Base-by-base conservation (phyloP, 1,140 invertebrate genomes). In the Lethrus apterus region DNA sequence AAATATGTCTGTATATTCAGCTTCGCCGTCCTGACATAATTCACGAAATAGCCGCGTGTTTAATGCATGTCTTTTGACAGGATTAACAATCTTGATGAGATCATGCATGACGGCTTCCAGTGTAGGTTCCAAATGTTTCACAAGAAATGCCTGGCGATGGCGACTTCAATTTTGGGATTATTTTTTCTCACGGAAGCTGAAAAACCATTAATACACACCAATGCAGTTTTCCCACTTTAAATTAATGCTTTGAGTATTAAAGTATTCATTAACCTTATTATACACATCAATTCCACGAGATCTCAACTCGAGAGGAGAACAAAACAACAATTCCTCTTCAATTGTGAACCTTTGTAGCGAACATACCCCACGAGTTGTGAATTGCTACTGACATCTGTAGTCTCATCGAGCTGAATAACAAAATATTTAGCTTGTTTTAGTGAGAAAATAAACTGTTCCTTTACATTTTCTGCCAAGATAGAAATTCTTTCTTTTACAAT, bases 1-100 rank as follows among this genome's bases (percentile, higher is more conserved):
- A 51, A 56, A 45, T 54, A 56, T 48, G 52, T 57, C 45, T 38
- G 52, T 57, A 49, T 57, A 55, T 55, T 57, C 50, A 52, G 50
- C 52, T 51, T 57, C 52, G 46, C 49, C 49, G 48, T 47, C 49
- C 45, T 48, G 30, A 52, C 52, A 55, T 48, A 55, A 52, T 49
- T 52, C 52, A 55, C 52, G 50, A 55, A 55, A 55, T 55, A 52
- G 52, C 45, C 52, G 49, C 50, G 52, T 52, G 52, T 52, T 55
- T 55, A 52, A 40, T 48, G 44, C 52, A 52, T 51, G 44, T 51
- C 48, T 41, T 41, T 55, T 55, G 46, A 48, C 43, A 48, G 35
- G 40, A 48, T 48, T 51, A 42, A 51, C 35, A 50, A 46, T 50
- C 48, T 50, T 50, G 48, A 46, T 50, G 48, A 50, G 44, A 41